Percentiles rank a stretch among this genome's conserved stretches.
phyloP scores from a whole-genome alignment of 92 coral and sea anemone species.

The Epizoanthus rinbou region DNA sequence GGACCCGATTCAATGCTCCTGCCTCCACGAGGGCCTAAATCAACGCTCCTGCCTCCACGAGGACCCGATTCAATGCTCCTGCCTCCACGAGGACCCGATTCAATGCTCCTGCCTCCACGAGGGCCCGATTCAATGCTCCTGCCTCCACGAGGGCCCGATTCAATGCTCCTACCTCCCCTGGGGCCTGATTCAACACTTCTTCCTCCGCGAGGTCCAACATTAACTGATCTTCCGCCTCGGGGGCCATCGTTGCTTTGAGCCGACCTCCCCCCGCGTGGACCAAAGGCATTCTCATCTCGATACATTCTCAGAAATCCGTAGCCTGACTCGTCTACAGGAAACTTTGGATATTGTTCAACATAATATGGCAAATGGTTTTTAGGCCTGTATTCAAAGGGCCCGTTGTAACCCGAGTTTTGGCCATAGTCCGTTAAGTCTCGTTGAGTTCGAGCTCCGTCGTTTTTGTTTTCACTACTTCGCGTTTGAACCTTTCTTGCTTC shows the following conservation, averaged over 20 bases:
- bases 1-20: slow-evolving; percentile 38
- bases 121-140: slow-evolving; percentile 41
- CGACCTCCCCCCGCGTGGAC: slow-evolving; percentile 46
- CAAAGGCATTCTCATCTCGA: slow-evolving; percentile 21
- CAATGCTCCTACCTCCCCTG: slow-evolving; percentile 3
- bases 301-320: not conserved
- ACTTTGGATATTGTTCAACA: not conserved
- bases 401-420: not conserved
- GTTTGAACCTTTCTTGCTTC: slow-evolving; percentile 1
- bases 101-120: slow-evolving; percentile 43
- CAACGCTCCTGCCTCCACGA: slow-evolving; percentile 52
- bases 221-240: slow-evolving; percentile 57
- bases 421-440: slow-evolving; percentile 33
- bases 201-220: slow-evolving; percentile 2
- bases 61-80: slow-evolving; percentile 54
- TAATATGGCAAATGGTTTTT: not conserved
- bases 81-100: slow-evolving; percentile 68
- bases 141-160: slow-evolving; percentile 43
- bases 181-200: not conserved
- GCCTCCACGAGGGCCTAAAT: slow-evolving; percentile 59
- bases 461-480: slow-evolving; percentile 1
- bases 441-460: not conserved
- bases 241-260: slow-evolving; percentile 52
- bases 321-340: not conserved
- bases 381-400: not conserved